phyloP scores from a whole-genome alignment of 2,888 invertebrate genomes.

The Drosophila neutralis region DNA sequence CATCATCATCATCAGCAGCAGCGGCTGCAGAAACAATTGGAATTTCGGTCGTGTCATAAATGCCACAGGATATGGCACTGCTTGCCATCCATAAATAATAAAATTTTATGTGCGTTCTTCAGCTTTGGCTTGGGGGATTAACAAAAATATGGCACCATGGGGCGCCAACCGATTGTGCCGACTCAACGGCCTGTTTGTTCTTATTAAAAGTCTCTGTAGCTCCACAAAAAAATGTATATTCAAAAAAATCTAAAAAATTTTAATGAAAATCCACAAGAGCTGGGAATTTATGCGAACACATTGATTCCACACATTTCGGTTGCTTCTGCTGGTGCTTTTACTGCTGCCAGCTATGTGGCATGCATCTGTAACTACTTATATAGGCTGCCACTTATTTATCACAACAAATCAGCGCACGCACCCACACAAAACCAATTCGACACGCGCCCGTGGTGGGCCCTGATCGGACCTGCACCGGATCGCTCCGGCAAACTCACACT shows the following conservation, averaged over 20 bases:
- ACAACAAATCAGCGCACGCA: conserved; percentile 82
- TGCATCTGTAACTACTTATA: conserved; percentile 57
- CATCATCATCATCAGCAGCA: conserved; percentile 22
- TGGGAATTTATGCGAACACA: conserved; percentile 60
- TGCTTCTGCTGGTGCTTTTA: not conserved
- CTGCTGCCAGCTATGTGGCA: conserved; percentile 14
- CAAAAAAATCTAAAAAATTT: conserved; percentile 69
- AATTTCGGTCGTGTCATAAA: conserved; percentile 78
- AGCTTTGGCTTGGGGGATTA: conserved; percentile 74
- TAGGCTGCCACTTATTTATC: conserved; percentile 81
- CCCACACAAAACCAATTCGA: conserved; percentile 83
- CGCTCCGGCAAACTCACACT: conserved; percentile 12
- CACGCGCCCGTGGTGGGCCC: conserved; percentile 77
- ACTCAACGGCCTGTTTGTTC: conserved; percentile 81
- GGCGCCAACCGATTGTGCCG: conserved; percentile 79
- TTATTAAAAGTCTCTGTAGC: conserved; percentile 60
- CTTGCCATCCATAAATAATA: conserved; percentile 78
- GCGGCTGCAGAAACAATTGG: conserved; percentile 73
- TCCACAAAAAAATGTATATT: conserved; percentile 5
- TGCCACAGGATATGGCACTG: conserved; percentile 75
- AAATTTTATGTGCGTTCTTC: conserved; percentile 75
- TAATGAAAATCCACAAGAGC: conserved; percentile 72
- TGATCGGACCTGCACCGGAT: conserved; percentile 19
- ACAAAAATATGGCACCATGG: conserved; percentile 74
- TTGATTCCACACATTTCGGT: conserved; percentile 23